phyloP scores from a whole-genome alignment of 2,113 vertebrate species.

The Centrocercus urophasianus region DNA sequence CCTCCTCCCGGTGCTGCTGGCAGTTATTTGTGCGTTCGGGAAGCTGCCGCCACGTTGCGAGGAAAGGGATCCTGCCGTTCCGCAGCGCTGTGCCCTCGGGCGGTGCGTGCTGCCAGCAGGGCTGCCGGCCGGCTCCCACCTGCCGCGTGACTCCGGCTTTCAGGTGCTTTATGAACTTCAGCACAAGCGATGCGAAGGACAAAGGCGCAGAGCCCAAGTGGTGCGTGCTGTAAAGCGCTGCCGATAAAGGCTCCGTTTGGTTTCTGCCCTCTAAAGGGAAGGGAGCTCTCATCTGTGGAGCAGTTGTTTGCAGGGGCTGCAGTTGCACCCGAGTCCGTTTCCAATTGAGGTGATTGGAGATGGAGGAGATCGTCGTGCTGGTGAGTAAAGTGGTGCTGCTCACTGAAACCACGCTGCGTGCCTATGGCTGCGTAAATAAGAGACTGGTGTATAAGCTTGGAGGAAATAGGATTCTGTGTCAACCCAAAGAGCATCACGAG shows the following conservation, averaged over 20 bases:
- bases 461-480: not conserved
- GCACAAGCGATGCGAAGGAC: fast-evolving
- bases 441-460: not conserved
- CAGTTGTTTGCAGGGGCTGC: too few relatives aligned
- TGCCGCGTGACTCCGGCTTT: too few relatives aligned
- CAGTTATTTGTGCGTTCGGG: not conserved
- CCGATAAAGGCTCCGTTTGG: not conserved
- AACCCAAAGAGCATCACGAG: not conserved
- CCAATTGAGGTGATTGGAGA: too few relatives aligned
- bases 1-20: not conserved
- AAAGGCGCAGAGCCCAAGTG: fast-evolving
- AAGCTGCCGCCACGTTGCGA: fast-evolving
- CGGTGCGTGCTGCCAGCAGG: fast-evolving
- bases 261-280: too few relatives aligned
- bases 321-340: too few relatives aligned
- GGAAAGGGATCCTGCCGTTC: fast-evolving
- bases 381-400: not conserved
- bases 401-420: fast-evolving
- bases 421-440: not conserved
- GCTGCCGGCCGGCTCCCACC: not conserved
- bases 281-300: too few relatives aligned
- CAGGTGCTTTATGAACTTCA: fast-evolving
- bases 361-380: not conserved
- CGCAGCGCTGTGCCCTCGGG: fast-evolving
- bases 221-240: fast-evolving